phyloP scores from a whole-genome alignment of 2,888 invertebrate species.

The Patella pellucida region DNA sequence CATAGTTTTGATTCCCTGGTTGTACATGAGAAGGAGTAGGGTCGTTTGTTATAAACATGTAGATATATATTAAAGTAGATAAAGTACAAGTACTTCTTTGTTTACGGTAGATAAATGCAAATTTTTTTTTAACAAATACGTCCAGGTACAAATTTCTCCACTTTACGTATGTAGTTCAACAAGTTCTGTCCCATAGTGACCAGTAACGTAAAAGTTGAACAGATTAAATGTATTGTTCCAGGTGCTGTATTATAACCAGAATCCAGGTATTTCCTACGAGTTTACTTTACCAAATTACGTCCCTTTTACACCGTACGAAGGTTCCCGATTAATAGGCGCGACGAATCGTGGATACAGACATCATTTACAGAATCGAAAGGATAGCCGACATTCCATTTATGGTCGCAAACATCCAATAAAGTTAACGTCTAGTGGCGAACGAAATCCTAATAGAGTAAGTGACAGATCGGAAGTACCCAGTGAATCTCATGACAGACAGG shows the following conservation, averaged over 20 bases:
- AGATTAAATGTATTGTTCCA: conserved; percentile 23
- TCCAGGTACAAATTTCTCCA: no score
- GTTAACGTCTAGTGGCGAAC: background rate
- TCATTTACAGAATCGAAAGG: background rate
- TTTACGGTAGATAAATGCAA: no score
- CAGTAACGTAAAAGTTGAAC: no score
- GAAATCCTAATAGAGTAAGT: background rate
- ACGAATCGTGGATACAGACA: conserved; percentile 3
- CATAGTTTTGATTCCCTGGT: no score
- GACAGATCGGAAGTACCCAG: background rate
- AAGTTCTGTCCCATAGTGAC: no score
- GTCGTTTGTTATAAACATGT: no score
- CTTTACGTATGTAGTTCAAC: no score
- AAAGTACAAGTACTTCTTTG: no score
- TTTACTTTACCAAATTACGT: conserved; percentile 38
- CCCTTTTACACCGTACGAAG: conserved; percentile 39
- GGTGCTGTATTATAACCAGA: conserved; percentile 45
- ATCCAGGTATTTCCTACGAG: conserved; percentile 44
- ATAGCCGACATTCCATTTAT: background rate
- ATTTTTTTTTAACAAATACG: no score
- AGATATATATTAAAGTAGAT: no score
- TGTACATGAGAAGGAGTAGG: no score
- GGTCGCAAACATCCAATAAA: background rate
- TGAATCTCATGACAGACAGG: conserved; percentile 2
- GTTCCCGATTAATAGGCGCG: background rate